Evolutionary conservation across 1,140 invertebrate genomes (phyloP), one percentile per base, ranked within the genome.

Genomic region (Araneus ventricosus): DNA sequence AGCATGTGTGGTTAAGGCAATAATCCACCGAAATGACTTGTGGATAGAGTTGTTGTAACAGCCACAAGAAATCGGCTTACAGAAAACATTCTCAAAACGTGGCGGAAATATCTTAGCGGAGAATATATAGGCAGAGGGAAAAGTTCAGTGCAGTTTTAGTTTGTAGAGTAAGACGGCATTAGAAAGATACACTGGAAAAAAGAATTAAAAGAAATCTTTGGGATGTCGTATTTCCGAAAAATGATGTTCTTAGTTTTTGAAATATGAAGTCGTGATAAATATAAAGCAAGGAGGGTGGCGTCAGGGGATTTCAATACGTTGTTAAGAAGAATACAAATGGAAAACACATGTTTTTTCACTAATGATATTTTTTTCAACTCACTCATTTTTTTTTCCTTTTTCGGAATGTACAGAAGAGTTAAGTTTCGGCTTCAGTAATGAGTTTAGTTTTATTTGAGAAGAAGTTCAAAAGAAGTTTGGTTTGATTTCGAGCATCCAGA

Each of bases 31-130:
- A 30, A 75, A 75, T 30, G 70, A 75, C 70, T 75, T 34, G 70
- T 75, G 70, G 63, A 70, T 70, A 17, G 70, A 34, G 70, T 34
- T 75, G 27, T 20, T 34, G 70, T 37, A 34, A 75, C 70, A 30
- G 14, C 70, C 17, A 4, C 27, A 17, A 34, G 30, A 75, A 75
- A 75, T 37, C 70, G 70, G 30, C 70, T 75, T 75, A 75, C 70
- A 75, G 70, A 75, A 75, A 75, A 75, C 70, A 75, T 75, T 75
- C 34, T 34, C 20, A 75, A 75, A 75, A 75, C 70, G 70, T 75
- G 70, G 14, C 30, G 70, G 70, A 75, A 75, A 75, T 75, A 75
- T 34, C 30, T 75, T 75, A 75, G 20, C 34, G 4, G 70, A 37
- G 17, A 34, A 75, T 22, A 30, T 37, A 34, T 34, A 75, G 30